Conservation (phyloP, 2,113 vertebrate genomes). For the Chaetorhynchus papuensis region DNA sequence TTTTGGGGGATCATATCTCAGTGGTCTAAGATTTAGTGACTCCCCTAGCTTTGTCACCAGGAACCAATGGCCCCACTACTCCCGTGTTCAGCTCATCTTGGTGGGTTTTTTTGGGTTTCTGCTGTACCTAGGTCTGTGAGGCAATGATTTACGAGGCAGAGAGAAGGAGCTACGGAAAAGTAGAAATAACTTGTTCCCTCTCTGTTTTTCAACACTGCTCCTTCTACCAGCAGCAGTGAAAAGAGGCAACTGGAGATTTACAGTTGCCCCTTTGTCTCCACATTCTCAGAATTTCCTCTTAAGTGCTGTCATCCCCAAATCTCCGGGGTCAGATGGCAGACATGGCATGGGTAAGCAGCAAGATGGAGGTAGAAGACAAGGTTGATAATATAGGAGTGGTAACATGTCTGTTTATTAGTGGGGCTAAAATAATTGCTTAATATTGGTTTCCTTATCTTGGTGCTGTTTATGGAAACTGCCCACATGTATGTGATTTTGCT, state of each 20-base stretch:
- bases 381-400: neutral
- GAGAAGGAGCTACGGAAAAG: neutral
- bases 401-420: neutral
- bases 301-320: neutral
- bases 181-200: neutral
- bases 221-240: neutral
- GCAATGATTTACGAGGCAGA: neutral
- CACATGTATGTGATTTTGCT: neutral
- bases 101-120: neutral
- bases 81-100: neutral
- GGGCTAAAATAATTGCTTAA: neutral
- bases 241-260: neutral
- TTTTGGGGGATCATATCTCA: neutral
- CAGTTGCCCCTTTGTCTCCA: neutral
- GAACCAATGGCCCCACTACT: neutral
- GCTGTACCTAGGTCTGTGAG: neutral
- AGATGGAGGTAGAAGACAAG: neutral
- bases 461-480: neutral
- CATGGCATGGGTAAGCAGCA: neutral
- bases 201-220: neutral
- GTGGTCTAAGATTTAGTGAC: neutral
- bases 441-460: neutral
- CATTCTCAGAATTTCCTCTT: neutral
- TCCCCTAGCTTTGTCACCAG: neutral
- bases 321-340: neutral